Evolutionary conservation across 2,113 vertebrate genomes (phyloP), one percentile per base, ranked within the genome.

Genomic region (Bos indicus): DNA sequence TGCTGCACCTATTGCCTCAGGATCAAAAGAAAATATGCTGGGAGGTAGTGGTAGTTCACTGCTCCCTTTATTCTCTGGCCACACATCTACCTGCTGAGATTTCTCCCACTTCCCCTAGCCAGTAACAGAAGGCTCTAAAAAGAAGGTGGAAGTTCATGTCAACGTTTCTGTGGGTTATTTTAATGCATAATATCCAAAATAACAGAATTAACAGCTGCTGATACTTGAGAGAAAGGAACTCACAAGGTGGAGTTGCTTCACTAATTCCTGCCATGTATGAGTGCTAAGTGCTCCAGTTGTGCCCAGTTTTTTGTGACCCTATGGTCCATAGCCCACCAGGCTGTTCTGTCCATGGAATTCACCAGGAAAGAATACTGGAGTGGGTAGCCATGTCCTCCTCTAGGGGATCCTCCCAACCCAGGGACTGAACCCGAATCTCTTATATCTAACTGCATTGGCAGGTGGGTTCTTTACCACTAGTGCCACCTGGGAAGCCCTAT

Each of bases 401-500:
- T 19, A 71, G 9, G 10, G n/a, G 10, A 23, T 12, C 19, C 2
- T 71, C n/a, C 67, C 19, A 71, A 71, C 1, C n/a, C 67, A 74
- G 36, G n/a, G 19, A 23, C n/a, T 40, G 21, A 74, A 74, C 67
- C 21, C 1, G 21, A 71, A 74, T 74, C 67, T 40, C 19, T 40
- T 40, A 40, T 0, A 0, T 23, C 21, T 40, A 40, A 74, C 36
- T 40, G 67, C 36, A 25, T 6, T 25, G 10, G 36, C 36, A 74
- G 36, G 67, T 40, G 67, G 10, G 19, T 7, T 74, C 21, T 74
- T 74, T 40, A 74, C 10, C 5, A 13, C 67, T 40, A 25, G 67
- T 74, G 36, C 67, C 2, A 13, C 36, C 67, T 74, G 11, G 67
- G 67, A 74, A 40, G 19, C 67, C 21, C 10, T 23, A 74, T 74